A percentile compares a stretch with the other conserved stretches of the same genome.
Evolutionary conservation across 2,113 vertebrate genomes (phyloP).

Genomic region (Chionis minor): DNA sequence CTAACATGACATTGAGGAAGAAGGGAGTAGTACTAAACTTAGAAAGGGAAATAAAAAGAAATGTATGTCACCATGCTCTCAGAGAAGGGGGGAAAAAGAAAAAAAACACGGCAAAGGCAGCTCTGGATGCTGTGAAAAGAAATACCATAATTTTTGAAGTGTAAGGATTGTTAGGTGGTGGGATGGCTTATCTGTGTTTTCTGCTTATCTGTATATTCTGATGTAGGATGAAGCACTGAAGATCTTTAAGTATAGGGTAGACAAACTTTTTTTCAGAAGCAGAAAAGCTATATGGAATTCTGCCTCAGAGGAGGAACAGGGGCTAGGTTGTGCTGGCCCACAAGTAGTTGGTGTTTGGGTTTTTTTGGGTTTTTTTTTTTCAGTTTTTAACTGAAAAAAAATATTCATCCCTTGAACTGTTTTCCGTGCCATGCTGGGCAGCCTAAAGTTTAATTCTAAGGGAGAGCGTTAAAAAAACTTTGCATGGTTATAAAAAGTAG

Average conservation of each 20-base stretch:
- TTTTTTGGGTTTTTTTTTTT: background rate
- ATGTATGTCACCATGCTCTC: background rate
- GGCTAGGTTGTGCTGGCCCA: background rate
- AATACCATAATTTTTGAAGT: background rate
- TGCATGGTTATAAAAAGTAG: background rate
- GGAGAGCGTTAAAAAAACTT: background rate
- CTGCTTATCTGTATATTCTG: background rate
- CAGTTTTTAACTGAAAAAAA: background rate
- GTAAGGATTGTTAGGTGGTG: background rate
- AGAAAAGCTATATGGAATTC: background rate
- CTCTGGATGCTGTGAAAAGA: background rate
- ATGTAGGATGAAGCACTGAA: too few species aligned
- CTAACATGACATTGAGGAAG: background rate
- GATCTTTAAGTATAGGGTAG: background rate
- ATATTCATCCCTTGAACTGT: background rate
- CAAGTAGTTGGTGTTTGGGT: background rate
- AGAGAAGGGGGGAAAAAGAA: accelerated
- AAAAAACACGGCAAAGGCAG: background rate
- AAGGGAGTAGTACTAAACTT: background rate
- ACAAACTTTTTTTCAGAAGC: background rate
- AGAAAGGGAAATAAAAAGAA: background rate
- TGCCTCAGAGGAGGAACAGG: background rate
- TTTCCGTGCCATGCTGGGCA: background rate
- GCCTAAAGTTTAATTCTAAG: background rate
- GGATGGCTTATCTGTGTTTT: background rate